phyloP scores from a whole-genome alignment of 92 coral and sea anemone genomes.

The Heteractis magnifica region DNA sequence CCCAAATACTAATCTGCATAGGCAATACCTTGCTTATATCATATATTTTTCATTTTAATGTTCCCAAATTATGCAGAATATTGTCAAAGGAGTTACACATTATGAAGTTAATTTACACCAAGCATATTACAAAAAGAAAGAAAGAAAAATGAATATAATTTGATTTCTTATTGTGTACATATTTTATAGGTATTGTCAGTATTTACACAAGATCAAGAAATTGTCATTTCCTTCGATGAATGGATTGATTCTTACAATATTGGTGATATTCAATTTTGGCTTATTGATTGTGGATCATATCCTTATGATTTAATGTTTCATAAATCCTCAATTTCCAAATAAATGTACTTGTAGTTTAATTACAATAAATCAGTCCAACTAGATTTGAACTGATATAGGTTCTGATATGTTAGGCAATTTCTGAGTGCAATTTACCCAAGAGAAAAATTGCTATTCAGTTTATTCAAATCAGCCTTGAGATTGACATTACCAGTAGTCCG shows the following conservation, averaged over 20 bases:
- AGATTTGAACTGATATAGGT: no score
- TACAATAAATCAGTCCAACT: background rate
- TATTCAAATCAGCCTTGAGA: no score
- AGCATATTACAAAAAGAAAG: background rate
- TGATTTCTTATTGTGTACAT: background rate
- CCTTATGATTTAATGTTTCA: conserved; percentile 41
- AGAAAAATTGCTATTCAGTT: no score
- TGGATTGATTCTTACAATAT: conserved; percentile 60
- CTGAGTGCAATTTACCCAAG: no score
- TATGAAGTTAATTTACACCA: background rate
- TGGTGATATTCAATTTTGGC: conserved; percentile 89
- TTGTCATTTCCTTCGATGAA: conserved; percentile 29
- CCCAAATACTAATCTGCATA: no score
- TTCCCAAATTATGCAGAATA: no score
- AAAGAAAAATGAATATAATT: background rate
- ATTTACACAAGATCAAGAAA: conserved; percentile 50
- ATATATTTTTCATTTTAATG: no score
- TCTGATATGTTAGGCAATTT: no score
- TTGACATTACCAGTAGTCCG: no score
- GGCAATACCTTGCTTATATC: no score
- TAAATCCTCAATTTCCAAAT: background rate
- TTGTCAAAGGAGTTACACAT: no score
- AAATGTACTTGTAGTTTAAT: background rate
- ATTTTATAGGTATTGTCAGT: conserved; percentile 61
- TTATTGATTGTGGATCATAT: conserved; percentile 92